phyloP scores from a whole-genome alignment of 2,888 invertebrate species.

The Phoronis australis region DNA sequence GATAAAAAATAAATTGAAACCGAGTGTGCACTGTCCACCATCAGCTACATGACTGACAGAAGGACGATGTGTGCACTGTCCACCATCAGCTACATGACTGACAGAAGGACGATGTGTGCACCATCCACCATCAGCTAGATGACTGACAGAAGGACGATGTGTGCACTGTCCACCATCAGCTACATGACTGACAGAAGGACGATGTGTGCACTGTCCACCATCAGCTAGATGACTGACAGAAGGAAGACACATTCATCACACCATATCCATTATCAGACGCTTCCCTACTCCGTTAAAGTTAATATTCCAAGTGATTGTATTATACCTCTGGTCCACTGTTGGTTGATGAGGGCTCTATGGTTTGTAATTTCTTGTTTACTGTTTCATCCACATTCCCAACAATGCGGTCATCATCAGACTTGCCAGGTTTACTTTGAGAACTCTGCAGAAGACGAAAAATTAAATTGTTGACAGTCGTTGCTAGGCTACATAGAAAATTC shows the following conservation, averaged over 20 bases:
- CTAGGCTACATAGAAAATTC: no score
- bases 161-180: no score
- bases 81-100: no score
- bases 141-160: no score
- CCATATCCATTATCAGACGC: slow-evolving; percentile 4
- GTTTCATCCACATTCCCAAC: slow-evolving; percentile 46
- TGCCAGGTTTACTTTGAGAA: slow-evolving; percentile 37
- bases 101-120: no score
- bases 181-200: neutral
- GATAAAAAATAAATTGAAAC: no score
- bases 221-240: neutral
- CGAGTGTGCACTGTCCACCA: no score
- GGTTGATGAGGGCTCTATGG: slow-evolving; percentile 22
- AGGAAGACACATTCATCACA: slow-evolving; percentile 1
- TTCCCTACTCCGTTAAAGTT: neutral
- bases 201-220: slow-evolving; percentile 4
- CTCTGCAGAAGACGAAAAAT: neutral
- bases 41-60: no score
- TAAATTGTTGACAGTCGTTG: no score
- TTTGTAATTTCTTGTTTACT: slow-evolving; percentile 33
- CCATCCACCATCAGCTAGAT: no score
- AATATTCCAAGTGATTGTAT: no score
- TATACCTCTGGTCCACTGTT: slow-evolving; percentile 6
- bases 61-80: no score
- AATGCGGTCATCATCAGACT: slow-evolving; percentile 33